Evolutionary conservation across 2,797 vertebrate species (phyloP), one percentile per base, ranked within the genome.

Genomic region (Chaetophractus vellerosus): DNA sequence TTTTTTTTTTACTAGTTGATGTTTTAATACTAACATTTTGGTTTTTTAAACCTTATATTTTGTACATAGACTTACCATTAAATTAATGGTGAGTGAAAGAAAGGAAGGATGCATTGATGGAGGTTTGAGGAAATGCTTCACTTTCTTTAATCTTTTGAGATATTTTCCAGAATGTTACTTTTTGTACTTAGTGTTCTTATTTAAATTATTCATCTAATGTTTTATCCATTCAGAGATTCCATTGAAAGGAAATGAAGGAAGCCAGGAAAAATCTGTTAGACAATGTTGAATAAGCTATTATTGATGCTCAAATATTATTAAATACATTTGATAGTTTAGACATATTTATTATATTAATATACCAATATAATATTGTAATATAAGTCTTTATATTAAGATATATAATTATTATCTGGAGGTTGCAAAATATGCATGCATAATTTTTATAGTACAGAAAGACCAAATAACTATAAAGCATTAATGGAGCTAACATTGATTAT

Each of bases 151-250:
- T 90, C 64, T 81, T 52, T 28, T 88, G 84, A 72, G 74, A 95
- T 94, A 64, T 64, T 82, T 93, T 97, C 96, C 95, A 96, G 84
- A 96, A 57, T 96, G 86, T 76, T 66, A 64, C 71, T 92, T 94
- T 92, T 90, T 90, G 80, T 94, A 61, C 61, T 96, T 92, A 96
- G 74, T 93, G 79, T 96, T 97, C 96, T 96, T 94, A 95, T 94
- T 97, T 95, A 93, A 96, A 96, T 96, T 95, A 76, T 97, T 97
- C 57, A 88, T 93, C 41, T 96, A 97, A 92, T 90, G 82, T 83
- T 97, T 96, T 96, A 78, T 68, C 36, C 84, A 55, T 57, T 80
- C 41, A 96, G 90, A 68, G 93, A 97, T 93, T 97, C 88, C 48
- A 59, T 9, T 95, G 88, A 92, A 98, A 96, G 91, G 89, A 68